These are phyloP conservation scores for Columba janthina DNA, from an alignment of 2,113 vertebrate species.

Conservation along the genomic window DNA sequence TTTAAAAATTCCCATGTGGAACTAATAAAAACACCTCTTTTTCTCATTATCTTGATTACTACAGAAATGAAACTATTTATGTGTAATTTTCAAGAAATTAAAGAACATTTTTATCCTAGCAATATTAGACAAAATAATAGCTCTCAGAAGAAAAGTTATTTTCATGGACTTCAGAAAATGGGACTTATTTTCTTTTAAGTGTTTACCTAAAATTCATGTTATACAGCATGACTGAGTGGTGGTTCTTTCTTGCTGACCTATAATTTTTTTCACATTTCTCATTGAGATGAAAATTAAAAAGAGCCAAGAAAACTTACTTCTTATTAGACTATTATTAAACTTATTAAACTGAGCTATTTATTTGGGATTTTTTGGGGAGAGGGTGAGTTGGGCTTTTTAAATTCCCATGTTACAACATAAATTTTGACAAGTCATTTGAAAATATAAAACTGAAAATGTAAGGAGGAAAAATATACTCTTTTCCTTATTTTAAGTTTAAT, in stretches of 20 bases:
- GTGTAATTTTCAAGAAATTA: neutral
- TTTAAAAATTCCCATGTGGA: neutral
- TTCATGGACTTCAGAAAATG: neutral
- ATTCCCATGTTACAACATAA: neutral
- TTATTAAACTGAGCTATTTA: too few relatives aligned
- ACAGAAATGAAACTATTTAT: neutral
- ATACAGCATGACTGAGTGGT: neutral
- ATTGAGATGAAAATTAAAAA: neutral
- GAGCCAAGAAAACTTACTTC: neutral
- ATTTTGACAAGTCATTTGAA: neutral
- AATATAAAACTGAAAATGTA: neutral
- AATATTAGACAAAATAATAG: neutral
- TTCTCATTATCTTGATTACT: neutral
- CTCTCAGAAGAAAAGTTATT: neutral
- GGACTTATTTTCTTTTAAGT: neutral
- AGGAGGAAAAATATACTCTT: neutral
- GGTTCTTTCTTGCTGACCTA: neutral
- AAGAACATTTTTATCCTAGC: neutral
- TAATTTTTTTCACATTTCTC: neutral
- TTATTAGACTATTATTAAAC: neutral
- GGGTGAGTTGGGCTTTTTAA: neutral
- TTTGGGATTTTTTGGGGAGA: rapidly evolving
- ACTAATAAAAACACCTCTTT: rapidly evolving
- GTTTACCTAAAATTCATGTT: neutral
- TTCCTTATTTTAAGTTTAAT: neutral